Evolutionary conservation across 2,888 invertebrate species (phyloP).

Genomic region (Kuschelorhynchus macadamiae): DNA sequence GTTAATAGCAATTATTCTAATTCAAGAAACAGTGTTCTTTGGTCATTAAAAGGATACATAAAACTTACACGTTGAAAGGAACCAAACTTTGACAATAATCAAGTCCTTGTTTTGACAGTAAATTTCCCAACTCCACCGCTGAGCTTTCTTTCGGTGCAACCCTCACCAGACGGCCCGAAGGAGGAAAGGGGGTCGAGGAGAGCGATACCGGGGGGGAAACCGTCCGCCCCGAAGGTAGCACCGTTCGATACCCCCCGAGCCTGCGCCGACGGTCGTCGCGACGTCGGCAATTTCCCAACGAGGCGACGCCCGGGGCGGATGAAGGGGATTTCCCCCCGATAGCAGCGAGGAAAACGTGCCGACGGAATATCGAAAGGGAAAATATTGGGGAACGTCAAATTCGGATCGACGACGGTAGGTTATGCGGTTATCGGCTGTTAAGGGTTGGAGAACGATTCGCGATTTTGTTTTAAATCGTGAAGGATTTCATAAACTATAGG

Average conservation of each 20-base stretch:
- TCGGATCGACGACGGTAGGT: too few relatives aligned
- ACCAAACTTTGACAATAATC: too few relatives aligned
- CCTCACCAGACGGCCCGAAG: conserved; percentile 20
- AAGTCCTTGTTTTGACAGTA: not conserved
- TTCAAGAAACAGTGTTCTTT: too few relatives aligned
- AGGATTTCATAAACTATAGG: too few relatives aligned
- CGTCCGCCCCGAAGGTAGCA: conserved; percentile 26
- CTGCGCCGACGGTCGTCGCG: conserved; percentile 34
- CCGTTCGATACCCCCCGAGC: conserved; percentile 44
- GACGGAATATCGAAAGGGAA: conserved; percentile 29
- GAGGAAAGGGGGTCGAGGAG: conserved; percentile 12
- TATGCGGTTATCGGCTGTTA: too few relatives aligned
- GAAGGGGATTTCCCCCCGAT: conserved; percentile 16
- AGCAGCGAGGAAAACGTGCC: conserved; percentile 17
- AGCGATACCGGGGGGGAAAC: not conserved
- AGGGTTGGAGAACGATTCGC: too few relatives aligned
- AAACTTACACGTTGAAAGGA: too few relatives aligned
- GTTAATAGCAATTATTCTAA: too few relatives aligned
- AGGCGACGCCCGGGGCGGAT: conserved; percentile 16
- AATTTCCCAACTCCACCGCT: conserved; percentile 6
- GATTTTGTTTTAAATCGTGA: too few relatives aligned
- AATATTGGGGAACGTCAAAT: conserved; percentile 22
- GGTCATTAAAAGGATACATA: too few relatives aligned
- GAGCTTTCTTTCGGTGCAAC: conserved; percentile 12
- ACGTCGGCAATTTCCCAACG: conserved; percentile 11